A percentile compares a stretch with the other conserved stretches of the same genome.
Conservation (phyloP, 2,797 vertebrate genomes). For the Falco naumanni region DNA sequence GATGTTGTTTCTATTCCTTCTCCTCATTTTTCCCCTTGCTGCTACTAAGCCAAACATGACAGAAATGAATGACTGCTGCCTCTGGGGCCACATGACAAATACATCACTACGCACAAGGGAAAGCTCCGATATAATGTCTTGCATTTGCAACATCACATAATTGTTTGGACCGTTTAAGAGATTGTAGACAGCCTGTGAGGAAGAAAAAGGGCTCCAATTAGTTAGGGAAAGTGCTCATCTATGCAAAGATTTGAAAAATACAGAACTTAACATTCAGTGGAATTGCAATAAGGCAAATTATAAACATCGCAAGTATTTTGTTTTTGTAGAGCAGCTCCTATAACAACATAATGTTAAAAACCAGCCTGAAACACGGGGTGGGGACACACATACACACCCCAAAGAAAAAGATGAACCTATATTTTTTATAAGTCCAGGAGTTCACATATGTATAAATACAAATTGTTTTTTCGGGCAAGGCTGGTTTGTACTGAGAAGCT, state of each 20-base stretch:
- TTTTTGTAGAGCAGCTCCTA: constrained; percentile 13
- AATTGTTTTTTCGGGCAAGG: not conserved
- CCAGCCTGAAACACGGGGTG: not conserved
- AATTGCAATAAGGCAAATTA: constrained; percentile 44
- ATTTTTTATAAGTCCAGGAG: not conserved
- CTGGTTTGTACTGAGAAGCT: not conserved
- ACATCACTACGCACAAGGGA: constrained; percentile 6
- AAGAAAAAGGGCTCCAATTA: constrained; percentile 47
- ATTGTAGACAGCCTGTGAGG: constrained; percentile 22
- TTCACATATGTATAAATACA: not conserved
- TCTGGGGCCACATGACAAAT: constrained; percentile 15
- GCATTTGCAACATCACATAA: constrained; percentile 21
- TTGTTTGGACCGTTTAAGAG: constrained; percentile 36
- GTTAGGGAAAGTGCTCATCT: constrained; percentile 52
- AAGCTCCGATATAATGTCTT: constrained; percentile 57
- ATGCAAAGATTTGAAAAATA: constrained; percentile 70
- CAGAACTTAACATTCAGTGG: constrained; percentile 39
- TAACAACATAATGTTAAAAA: constrained; percentile 27
- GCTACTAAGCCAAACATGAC: not conserved
- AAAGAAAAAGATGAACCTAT: not conserved
- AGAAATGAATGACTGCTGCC: constrained; percentile 43
- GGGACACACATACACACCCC: no score
- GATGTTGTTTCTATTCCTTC: not conserved
- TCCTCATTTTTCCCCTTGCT: not conserved
- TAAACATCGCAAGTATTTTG: constrained; percentile 32